These are phyloP conservation scores for Aphis gossypii DNA, from an alignment of 1,140 invertebrate species.

Conservation along the genomic window DNA sequence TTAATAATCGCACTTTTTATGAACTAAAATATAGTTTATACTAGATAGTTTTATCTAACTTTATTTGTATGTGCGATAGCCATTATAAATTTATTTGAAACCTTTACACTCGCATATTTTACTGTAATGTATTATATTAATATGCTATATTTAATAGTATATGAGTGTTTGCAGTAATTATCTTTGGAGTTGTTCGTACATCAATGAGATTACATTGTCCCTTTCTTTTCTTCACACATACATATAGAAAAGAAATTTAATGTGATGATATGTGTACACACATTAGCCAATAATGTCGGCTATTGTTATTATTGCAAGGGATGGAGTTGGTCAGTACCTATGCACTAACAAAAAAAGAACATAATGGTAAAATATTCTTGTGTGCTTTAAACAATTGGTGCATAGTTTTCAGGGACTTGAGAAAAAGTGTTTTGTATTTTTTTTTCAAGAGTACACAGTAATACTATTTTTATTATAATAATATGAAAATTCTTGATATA, in stretches of 20 bases:
- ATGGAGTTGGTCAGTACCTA: background rate
- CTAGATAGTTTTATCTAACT: background rate
- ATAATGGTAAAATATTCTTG: background rate
- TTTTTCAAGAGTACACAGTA: background rate
- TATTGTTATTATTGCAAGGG: background rate
- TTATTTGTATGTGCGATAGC: background rate
- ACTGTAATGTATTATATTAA: background rate
- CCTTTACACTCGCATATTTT: background rate
- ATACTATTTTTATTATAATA: conserved; percentile 40
- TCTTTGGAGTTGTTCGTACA: background rate
- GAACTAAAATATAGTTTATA: background rate
- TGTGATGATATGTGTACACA: background rate
- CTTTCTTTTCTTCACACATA: background rate
- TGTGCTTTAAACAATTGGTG: background rate
- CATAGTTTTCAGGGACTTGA: background rate
- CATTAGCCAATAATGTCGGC: background rate
- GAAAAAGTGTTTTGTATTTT: conserved; percentile 7
- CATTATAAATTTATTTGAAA: background rate
- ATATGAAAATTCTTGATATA: conserved; percentile 28
- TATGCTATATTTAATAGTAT: background rate
- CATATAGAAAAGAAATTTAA: background rate
- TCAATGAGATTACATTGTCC: background rate
- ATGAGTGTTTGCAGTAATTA: background rate
- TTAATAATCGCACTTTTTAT: background rate
- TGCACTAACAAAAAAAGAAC: conserved; percentile 17